phyloP scores from a whole-genome alignment of 2,888 invertebrate species.

The Plagodis pulveraria region DNA sequence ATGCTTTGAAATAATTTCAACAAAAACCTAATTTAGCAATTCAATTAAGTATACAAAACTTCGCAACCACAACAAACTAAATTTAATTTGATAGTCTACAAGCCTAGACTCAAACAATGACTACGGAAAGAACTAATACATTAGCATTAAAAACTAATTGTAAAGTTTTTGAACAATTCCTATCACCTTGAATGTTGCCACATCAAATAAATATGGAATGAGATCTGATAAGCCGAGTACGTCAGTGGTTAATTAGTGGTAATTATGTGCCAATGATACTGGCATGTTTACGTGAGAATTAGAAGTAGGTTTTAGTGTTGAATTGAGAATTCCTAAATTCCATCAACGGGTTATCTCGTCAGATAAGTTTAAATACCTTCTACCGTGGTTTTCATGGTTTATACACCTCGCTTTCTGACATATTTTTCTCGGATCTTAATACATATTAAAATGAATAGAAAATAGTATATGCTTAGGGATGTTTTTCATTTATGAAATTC shows the following conservation, averaged over 20 bases:
- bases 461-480: too few species aligned
- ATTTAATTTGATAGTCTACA: not conserved
- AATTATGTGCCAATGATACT: conserved; percentile 42
- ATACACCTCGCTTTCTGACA: too few species aligned
- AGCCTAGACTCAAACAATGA: conserved; percentile 22
- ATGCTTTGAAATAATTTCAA: not conserved
- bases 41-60: conserved; percentile 2
- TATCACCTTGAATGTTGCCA: conserved; percentile 45
- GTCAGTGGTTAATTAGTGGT: conserved; percentile 43
- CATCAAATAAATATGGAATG: conserved; percentile 37
- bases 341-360: too few species aligned
- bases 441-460: too few species aligned
- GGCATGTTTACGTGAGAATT: conserved; percentile 18
- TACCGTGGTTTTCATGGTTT: too few species aligned
- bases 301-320: conserved; percentile 1
- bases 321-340: not conserved
- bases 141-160: conserved; percentile 40
- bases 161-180: conserved; percentile 23
- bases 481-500: too few species aligned
- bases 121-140: conserved; percentile 26
- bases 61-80: conserved; percentile 11
- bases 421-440: too few species aligned
- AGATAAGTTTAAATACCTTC: too few species aligned
- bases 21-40: not conserved
- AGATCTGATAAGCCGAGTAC: conserved; percentile 15